Percentiles rank a stretch among this genome's conserved stretches.
These are phyloP conservation scores for Folsomia manolachei DNA, from an alignment of 2,888 invertebrate genomes.

Conservation along the genomic window DNA sequence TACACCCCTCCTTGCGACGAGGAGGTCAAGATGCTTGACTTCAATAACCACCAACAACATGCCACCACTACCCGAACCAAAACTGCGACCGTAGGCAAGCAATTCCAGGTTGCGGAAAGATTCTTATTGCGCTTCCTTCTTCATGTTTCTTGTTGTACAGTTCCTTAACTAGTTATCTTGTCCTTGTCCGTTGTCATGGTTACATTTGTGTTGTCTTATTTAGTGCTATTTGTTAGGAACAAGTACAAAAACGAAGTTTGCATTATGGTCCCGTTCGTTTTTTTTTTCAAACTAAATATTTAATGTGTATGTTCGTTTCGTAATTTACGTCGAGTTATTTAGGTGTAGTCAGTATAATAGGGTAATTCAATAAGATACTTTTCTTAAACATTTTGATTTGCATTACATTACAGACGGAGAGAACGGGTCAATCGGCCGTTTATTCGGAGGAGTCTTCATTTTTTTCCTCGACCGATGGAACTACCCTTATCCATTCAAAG, in stretches of 20 bases:
- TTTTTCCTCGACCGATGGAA: neutral
- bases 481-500: neutral
- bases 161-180: neutral
- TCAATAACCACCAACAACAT: neutral
- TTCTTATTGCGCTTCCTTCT: neutral
- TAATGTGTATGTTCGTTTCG: no score
- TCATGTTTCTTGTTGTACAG: neutral
- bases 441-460: neutral
- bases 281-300: neutral
- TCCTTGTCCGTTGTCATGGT: conserved; percentile 11
- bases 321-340: no score
- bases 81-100: neutral
- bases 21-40: neutral
- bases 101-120: conserved; percentile 9
- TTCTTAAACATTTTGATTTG: neutral
- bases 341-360: no score
- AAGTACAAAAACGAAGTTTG: neutral
- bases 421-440: neutral
- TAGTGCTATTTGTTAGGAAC: neutral
- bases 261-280: neutral
- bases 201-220: neutral
- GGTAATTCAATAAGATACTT: no score
- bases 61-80: neutral
- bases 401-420: neutral
- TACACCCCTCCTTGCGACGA: conserved; percentile 14